These are phyloP conservation scores for Rhea pennata DNA, from an alignment of 2,113 vertebrate species.

Conservation along the genomic window DNA sequence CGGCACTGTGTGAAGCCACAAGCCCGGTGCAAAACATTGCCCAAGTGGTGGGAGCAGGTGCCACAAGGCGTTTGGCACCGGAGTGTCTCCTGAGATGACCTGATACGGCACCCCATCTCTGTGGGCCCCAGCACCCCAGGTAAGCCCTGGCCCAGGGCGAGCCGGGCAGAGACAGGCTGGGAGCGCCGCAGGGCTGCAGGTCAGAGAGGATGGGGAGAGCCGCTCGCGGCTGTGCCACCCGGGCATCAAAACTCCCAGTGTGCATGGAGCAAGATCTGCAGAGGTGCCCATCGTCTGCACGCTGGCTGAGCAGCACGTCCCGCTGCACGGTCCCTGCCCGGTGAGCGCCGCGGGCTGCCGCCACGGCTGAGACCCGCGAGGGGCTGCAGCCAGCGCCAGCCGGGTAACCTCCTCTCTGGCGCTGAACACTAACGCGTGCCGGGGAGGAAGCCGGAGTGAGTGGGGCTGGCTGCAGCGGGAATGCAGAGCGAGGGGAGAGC, in stretches of 20 bases:
- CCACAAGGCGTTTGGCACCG: not conserved
- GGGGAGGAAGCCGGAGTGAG: not conserved
- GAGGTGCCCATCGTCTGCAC: not conserved
- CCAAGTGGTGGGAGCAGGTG: not conserved
- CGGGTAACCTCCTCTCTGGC: no score
- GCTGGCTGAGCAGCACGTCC: not conserved
- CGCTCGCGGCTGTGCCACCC: not conserved
- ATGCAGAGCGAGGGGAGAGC: not conserved
- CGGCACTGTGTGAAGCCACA: not conserved
- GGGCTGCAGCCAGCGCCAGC: no score
- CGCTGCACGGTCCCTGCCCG: not conserved
- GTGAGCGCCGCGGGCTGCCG: not conserved
- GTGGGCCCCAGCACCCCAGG: accelerated
- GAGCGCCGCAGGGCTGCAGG: accelerated
- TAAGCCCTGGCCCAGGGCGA: not conserved
- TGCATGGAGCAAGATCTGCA: not conserved
- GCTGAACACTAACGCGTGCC: not conserved
- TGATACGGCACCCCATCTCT: not conserved
- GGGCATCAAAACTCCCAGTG: accelerated
- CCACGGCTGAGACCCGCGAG: no score
- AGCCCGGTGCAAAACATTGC: no score
- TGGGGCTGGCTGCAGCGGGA: accelerated
- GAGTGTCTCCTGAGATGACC: not conserved
- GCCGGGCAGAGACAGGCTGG: not conserved
- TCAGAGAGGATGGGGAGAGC: not conserved